phyloP scores from a whole-genome alignment of 1,140 invertebrate species.

The Cotesia vestalis region DNA sequence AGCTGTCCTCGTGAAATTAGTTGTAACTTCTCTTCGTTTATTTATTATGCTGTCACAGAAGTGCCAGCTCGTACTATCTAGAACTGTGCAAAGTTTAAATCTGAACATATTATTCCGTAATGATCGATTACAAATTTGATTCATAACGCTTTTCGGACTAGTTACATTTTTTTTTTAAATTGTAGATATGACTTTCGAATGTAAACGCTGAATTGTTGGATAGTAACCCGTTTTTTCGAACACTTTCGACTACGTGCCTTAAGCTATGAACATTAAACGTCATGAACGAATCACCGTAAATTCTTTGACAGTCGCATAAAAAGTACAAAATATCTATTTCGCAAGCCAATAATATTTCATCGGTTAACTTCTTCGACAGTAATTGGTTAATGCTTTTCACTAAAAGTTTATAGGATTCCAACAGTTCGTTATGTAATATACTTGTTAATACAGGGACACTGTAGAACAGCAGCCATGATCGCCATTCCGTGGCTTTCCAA shows the following conservation, averaged over 20 bases:
- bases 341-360: slow-evolving; percentile 20
- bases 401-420: slow-evolving; percentile 35
- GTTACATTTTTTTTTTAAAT: slow-evolving; percentile 38
- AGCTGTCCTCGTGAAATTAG: no score
- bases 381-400: slow-evolving; percentile 33
- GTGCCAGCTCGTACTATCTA: no score
- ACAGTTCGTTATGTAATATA: slow-evolving; percentile 25
- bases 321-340: slow-evolving; percentile 39
- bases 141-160: slow-evolving; percentile 34
- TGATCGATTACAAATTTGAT: slow-evolving; percentile 37
- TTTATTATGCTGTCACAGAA: no score
- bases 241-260: slow-evolving; percentile 32
- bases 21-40: not conserved
- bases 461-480: slow-evolving; percentile 37
- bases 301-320: slow-evolving; percentile 36
- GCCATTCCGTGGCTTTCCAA: slow-evolving; percentile 43
- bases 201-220: slow-evolving; percentile 40
- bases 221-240: slow-evolving; percentile 34
- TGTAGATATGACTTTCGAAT: slow-evolving; percentile 36
- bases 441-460: slow-evolving; percentile 39
- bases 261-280: slow-evolving; percentile 42
- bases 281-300: slow-evolving; percentile 39
- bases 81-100: slow-evolving; percentile 16
- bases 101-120: slow-evolving; percentile 14
- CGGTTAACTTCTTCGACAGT: slow-evolving; percentile 23